These are phyloP conservation scores for Limnephilus marmoratus DNA, from an alignment of 2,888 invertebrate species.

Conservation along the genomic window DNA sequence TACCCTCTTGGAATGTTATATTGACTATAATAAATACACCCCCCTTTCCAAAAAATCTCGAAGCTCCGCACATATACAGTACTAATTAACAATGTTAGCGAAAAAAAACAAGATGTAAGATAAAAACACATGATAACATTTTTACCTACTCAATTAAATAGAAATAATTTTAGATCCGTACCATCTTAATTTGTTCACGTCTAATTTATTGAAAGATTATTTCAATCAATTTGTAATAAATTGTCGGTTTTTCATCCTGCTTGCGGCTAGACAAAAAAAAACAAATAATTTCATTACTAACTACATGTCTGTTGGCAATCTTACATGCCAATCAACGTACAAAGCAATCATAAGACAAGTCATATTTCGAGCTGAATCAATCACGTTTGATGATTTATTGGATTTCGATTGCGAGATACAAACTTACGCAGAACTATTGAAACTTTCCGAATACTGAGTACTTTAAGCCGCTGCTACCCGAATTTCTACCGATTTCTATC, in stretches of 20 bases:
- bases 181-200: background rate
- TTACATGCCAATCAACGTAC: background rate
- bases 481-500: no score
- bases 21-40: background rate
- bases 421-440: background rate
- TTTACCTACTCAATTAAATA: no score
- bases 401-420: background rate
- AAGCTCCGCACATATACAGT: no score
- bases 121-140: no score
- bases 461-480: no score
- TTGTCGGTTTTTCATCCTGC: background rate
- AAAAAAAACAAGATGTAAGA: no score
- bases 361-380: background rate
- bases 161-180: background rate
- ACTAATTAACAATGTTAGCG: no score
- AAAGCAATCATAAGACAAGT: background rate
- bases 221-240: background rate
- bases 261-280: background rate
- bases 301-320: background rate
- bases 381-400: background rate
- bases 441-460: background rate
- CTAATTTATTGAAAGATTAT: background rate
- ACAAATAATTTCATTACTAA: no score
- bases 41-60: no score
- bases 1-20: background rate